phyloP scores from a whole-genome alignment of 2,113 vertebrate genomes.

The Hydrochoerus hydrochaeris region DNA sequence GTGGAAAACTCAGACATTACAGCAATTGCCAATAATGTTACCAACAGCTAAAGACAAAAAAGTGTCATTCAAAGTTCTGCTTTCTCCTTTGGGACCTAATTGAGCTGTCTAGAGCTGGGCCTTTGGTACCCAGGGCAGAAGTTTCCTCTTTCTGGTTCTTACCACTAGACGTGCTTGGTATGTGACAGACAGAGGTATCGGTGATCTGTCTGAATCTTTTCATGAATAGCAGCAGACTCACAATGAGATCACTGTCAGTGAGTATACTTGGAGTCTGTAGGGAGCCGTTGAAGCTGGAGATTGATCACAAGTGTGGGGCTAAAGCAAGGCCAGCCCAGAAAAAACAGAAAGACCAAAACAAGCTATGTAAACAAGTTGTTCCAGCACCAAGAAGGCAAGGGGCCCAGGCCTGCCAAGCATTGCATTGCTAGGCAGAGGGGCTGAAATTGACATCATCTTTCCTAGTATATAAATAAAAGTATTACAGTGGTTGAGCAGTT shows the following conservation, averaged over 20 bases:
- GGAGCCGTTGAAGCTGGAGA: too few relatives aligned
- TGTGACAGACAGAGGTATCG: background rate
- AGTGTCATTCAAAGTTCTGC: background rate
- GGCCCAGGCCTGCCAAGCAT: too few relatives aligned
- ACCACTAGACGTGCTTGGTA: background rate
- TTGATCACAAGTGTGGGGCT: too few relatives aligned
- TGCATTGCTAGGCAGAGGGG: too few relatives aligned
- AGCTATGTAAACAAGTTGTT: too few relatives aligned
- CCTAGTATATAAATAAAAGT: too few relatives aligned
- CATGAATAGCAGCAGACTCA: constrained; percentile 40
- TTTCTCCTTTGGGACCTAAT: background rate
- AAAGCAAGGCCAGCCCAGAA: too few relatives aligned
- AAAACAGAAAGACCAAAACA: too few relatives aligned
- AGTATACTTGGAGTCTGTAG: background rate
- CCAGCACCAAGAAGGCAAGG: too few relatives aligned
- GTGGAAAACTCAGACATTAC: background rate
- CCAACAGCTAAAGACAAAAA: background rate
- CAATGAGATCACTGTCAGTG: constrained; percentile 1
- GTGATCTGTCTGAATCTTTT: background rate
- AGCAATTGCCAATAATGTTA: constrained; percentile 11
- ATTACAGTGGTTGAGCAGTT: too few relatives aligned
- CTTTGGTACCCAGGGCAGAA: background rate
- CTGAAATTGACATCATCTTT: too few relatives aligned
- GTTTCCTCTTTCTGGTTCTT: background rate
- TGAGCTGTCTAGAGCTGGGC: background rate